A percentile compares a stretch with the other conserved stretches of the same genome.
Conservation (phyloP, 2,888 invertebrate species). For the Phrixothrix hirtus region DNA sequence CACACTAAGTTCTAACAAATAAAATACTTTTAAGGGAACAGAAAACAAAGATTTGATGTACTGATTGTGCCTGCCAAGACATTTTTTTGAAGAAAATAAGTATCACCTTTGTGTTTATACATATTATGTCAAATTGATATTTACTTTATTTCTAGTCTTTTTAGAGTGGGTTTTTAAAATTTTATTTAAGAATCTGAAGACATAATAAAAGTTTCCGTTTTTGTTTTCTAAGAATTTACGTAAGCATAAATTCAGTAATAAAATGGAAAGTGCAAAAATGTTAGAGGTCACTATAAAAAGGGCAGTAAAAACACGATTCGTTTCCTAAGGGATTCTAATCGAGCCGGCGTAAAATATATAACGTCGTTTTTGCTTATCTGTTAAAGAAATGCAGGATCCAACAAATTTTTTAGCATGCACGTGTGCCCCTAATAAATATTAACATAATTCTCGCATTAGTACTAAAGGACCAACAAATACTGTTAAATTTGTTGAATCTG, state of each 20-base stretch:
- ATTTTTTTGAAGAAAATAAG: constrained; percentile 5
- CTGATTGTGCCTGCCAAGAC: constrained; percentile 10
- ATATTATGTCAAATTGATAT: no score
- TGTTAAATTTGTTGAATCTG: constrained; percentile 13
- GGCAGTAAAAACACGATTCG: constrained; percentile 35
- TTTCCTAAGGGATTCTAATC: constrained; percentile 37
- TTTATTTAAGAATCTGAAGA: no score
- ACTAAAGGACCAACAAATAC: constrained; percentile 20
- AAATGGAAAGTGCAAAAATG: constrained; percentile 35
- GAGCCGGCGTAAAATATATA: constrained; percentile 29
- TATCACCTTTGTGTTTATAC: no score
- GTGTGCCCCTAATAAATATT: constrained; percentile 30
- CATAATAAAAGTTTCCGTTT: no score
- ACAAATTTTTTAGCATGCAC: constrained; percentile 23
- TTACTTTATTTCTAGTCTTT: no score
- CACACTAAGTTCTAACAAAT: constrained; percentile 32
- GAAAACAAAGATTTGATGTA: constrained; percentile 18
- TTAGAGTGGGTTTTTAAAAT: no score
- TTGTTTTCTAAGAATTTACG: constrained; percentile 10
- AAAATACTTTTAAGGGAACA: constrained; percentile 24
- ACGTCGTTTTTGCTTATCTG: constrained; percentile 34
- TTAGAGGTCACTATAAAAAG: constrained; percentile 35
- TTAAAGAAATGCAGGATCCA: constrained; percentile 27
- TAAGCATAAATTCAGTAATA: constrained; percentile 23
- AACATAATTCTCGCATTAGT: constrained; percentile 26